Conservation (phyloP, 2,797 vertebrate species). For the Loriculus beryllinus region DNA sequence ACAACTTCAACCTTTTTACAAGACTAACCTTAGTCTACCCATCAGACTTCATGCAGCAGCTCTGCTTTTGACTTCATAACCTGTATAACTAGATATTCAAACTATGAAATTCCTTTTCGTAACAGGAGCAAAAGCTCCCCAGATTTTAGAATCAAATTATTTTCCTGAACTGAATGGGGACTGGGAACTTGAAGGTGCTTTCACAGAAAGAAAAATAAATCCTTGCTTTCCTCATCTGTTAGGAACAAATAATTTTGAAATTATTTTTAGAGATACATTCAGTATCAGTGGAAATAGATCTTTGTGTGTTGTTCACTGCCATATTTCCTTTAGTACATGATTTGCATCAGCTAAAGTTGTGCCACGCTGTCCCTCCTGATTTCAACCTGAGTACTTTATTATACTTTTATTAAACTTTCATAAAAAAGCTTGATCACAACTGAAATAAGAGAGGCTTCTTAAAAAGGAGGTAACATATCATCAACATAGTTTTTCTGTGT, state of each 20-base stretch:
- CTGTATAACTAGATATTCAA: neutral
- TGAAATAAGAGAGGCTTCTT: neutral
- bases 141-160: neutral
- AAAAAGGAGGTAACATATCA: neutral
- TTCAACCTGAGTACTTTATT: neutral
- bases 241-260: neutral
- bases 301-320: neutral
- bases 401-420: neutral
- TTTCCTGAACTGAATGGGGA: neutral
- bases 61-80: neutral
- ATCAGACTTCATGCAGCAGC: neutral
- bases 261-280: neutral
- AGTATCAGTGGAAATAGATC: neutral
- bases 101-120: neutral
- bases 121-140: neutral
- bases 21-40: neutral
- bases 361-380: rapidly evolving
- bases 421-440: neutral
- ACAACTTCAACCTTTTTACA: neutral
- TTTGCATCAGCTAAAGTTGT: neutral
- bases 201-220: neutral
- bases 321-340: neutral
- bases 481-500: neutral
- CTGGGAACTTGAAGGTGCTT: neutral
- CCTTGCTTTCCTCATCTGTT: neutral